Conservation (phyloP, 37 sponge, comb jelly and placozoan genomes). For the Tethya wilhelma region DNA sequence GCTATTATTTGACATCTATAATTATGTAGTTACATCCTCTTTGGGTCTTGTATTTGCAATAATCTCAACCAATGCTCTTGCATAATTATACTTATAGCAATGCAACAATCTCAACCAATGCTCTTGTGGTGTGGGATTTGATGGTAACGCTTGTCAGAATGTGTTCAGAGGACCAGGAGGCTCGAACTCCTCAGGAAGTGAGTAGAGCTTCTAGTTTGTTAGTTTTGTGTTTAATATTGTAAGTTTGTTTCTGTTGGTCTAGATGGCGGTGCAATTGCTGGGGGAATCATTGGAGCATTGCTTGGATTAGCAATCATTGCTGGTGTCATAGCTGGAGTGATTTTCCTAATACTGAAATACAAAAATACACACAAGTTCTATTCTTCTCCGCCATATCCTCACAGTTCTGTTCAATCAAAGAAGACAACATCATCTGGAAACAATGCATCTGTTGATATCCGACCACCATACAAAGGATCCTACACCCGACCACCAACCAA, state of each 20-base stretch:
- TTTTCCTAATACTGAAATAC: not conserved
- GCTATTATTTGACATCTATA: too few relatives aligned
- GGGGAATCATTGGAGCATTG: conserved; percentile 18
- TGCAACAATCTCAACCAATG: conserved; percentile 63
- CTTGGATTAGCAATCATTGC: conserved; percentile 14
- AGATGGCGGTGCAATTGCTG: conserved; percentile 13
- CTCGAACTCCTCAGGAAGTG: conserved; percentile 4
- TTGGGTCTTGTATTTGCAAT: too few relatives aligned
- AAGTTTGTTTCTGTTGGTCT: not conserved
- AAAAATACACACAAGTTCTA: not conserved
- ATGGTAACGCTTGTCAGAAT: conserved; percentile 27
- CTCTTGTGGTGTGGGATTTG: conserved; percentile 50
- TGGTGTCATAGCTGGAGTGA: conserved; percentile 13
- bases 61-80: too few relatives aligned
- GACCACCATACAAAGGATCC: not conserved
- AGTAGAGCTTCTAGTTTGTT: not conserved
- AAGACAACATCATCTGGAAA: not conserved
- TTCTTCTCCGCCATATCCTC: not conserved
- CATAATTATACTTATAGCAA: conserved; percentile 6
- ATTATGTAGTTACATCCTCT: too few relatives aligned
- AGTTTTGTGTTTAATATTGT: not conserved
- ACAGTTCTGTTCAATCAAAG: not conserved
- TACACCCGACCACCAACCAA: not conserved
- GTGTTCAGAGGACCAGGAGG: not conserved
- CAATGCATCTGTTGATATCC: conserved; percentile 2